Evolutionary conservation across 2,113 vertebrate genomes (phyloP).

Genomic region (Crotalus tigris): DNA sequence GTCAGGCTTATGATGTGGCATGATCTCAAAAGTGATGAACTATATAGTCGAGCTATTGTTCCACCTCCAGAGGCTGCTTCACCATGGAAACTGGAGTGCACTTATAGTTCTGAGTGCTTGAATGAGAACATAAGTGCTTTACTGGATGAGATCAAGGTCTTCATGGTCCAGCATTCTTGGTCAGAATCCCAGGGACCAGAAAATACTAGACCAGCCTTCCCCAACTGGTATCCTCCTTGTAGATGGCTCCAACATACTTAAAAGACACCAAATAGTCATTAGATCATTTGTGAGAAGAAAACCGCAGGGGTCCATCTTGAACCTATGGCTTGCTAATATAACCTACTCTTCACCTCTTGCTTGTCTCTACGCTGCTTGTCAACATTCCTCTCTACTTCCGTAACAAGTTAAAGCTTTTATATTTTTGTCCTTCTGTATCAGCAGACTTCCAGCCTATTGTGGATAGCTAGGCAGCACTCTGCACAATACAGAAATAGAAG

Average conservation of each 20-base stretch:
- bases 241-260: background rate
- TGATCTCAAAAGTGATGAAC: background rate
- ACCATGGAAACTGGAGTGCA: background rate
- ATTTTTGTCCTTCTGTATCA: background rate
- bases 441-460: background rate
- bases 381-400: background rate
- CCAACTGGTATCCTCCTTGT: background rate
- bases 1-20: background rate
- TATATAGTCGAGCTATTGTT: background rate
- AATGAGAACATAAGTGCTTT: background rate
- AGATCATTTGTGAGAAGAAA: background rate
- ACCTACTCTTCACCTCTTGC: too few relatives aligned
- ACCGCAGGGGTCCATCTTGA: too few relatives aligned
- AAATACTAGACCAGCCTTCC: background rate
- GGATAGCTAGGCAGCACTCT: background rate
- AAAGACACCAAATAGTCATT: background rate
- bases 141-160: background rate
- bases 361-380: background rate
- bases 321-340: background rate
- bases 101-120: too few relatives aligned
- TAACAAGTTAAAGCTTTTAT: background rate
- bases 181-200: background rate
- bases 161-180: background rate
- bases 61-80: background rate
- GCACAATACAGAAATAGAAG: background rate